phyloP scores from a whole-genome alignment of 2,888 invertebrate species.

The Morpho deidamia region DNA sequence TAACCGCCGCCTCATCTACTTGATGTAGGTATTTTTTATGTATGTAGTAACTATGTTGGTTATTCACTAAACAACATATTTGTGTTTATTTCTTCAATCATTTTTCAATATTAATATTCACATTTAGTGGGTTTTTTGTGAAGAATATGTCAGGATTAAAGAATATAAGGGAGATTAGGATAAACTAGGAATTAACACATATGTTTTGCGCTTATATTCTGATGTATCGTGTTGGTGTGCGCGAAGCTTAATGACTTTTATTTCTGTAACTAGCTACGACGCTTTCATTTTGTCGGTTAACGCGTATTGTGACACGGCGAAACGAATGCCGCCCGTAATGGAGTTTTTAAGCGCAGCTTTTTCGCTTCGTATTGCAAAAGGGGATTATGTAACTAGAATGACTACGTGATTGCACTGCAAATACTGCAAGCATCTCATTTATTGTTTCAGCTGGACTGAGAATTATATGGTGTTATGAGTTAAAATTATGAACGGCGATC shows the following conservation, averaged over 20 bases:
- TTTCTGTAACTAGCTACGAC: slow-evolving; percentile 68
- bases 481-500: slow-evolving; percentile 3
- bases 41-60: too few relatives aligned
- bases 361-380: slow-evolving; percentile 50
- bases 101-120: too few relatives aligned
- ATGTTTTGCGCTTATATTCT: too few relatives aligned
- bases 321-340: slow-evolving; percentile 65
- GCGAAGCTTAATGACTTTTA: slow-evolving; percentile 53
- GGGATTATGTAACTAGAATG: slow-evolving; percentile 60
- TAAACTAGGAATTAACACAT: too few relatives aligned
- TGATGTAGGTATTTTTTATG: too few relatives aligned
- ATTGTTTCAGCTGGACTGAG: slow-evolving; percentile 42
- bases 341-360: slow-evolving; percentile 66
- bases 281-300: slow-evolving; percentile 69
- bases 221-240: slow-evolving; percentile 4
- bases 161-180: too few relatives aligned
- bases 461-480: slow-evolving; percentile 23
- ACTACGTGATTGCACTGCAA: slow-evolving; percentile 51
- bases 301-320: slow-evolving; percentile 64
- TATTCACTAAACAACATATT: too few relatives aligned
- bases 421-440: slow-evolving; percentile 46
- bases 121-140: too few relatives aligned
- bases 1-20: too few relatives aligned
- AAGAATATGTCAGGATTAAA: too few relatives aligned
- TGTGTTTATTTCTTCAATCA: too few relatives aligned